phyloP scores from a whole-genome alignment of 1,140 invertebrate species.

The Hetaerina americana region DNA sequence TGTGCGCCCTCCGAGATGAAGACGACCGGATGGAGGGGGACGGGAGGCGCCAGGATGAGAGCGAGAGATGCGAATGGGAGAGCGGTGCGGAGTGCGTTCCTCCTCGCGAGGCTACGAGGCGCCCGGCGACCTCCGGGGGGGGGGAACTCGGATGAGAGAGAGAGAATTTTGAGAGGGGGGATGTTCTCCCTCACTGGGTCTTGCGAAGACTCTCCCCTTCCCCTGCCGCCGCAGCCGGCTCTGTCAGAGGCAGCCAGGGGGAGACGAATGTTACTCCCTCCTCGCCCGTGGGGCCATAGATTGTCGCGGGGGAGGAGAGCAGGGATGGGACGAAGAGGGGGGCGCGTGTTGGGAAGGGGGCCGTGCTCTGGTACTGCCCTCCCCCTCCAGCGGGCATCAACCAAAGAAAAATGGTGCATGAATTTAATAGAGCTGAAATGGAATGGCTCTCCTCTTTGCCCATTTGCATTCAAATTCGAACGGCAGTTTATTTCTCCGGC shows the following conservation, averaged over 20 bases:
- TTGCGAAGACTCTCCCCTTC: background rate
- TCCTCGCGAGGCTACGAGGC: too few relatives aligned
- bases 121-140: background rate
- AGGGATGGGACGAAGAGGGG: too few relatives aligned
- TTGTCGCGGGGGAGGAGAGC: background rate
- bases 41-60: background rate
- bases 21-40: background rate
- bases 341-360: too few relatives aligned
- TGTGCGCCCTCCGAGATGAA: too few relatives aligned
- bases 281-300: background rate
- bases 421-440: conserved; percentile 19
- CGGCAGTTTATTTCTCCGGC: background rate
- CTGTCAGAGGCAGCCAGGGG: conserved; percentile 14
- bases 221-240: background rate
- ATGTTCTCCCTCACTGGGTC: background rate
- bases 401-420: conserved; percentile 18
- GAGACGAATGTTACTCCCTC: conserved; percentile 11
- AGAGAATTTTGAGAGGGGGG: background rate
- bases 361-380: background rate
- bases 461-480: conserved; percentile 19
- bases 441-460: conserved; percentile 16
- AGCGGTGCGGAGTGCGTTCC: background rate
- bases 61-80: background rate
- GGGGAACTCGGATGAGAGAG: background rate
- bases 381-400: conserved; percentile 1